Conservation (phyloP, 2,113 vertebrate genomes). For the Marmota monax region DNA sequence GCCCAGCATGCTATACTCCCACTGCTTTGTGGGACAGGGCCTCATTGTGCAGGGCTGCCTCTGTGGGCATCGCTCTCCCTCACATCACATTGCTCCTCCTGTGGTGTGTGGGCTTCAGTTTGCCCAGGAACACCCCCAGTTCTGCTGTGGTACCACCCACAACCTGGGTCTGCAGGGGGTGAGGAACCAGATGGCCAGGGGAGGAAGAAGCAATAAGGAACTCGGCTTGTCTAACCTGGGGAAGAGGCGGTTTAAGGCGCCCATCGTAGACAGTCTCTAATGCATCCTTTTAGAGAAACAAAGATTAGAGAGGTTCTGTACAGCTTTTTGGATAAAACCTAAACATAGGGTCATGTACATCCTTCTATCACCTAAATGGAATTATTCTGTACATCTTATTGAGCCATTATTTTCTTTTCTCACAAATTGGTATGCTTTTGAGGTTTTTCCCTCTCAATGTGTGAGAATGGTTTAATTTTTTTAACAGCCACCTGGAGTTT, state of each 20-base stretch:
- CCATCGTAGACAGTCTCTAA: background rate
- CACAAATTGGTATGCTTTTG: background rate
- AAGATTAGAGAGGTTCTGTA: background rate
- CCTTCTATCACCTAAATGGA: background rate
- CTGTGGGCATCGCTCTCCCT: background rate
- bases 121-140: background rate
- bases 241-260: background rate
- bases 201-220: background rate
- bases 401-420: background rate
- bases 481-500: background rate
- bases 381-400: background rate
- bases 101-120: fast-evolving
- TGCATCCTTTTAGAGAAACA: background rate
- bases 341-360: background rate
- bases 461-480: background rate
- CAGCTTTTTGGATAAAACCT: background rate
- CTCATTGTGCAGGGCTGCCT: background rate
- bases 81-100: background rate
- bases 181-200: background rate
- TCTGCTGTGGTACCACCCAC: background rate
- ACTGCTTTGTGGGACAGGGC: background rate
- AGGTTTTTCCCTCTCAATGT: background rate
- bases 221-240: background rate
- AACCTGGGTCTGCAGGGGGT: fast-evolving
- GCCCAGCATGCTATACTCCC: too few relatives aligned